Conservation (phyloP, 2,888 invertebrate species). For the Stenichneumon culpator region DNA sequence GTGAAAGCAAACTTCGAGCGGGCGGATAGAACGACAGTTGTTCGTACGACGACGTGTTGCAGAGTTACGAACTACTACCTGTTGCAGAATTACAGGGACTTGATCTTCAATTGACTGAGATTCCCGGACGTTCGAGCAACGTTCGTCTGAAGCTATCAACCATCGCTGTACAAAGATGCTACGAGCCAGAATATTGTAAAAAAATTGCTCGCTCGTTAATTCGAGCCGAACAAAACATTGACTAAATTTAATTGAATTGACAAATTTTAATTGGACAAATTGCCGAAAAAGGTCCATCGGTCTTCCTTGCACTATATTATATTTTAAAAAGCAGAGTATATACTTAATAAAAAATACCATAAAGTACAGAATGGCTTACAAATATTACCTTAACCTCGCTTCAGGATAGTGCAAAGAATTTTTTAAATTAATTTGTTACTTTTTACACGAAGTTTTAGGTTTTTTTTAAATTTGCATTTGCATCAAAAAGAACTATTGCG, state of each 20-base stretch:
- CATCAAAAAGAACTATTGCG: background rate
- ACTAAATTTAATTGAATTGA: background rate
- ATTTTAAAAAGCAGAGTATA: constrained; percentile 38
- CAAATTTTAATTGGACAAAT: background rate
- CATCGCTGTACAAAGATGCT: constrained; percentile 46
- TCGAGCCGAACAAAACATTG: background rate
- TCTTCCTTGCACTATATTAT: constrained; percentile 52
- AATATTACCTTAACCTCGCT: background rate
- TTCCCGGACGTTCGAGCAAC: constrained; percentile 47
- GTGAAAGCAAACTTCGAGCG: constrained; percentile 99
- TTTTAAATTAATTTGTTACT: background rate
- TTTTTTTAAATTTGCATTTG: background rate
- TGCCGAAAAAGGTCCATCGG: constrained; percentile 16
- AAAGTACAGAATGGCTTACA: background rate
- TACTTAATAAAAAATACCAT: constrained; percentile 32
- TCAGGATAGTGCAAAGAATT: background rate
- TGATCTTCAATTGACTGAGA: constrained; percentile 94
- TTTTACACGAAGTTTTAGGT: too few species aligned
- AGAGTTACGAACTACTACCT: constrained; percentile 97
- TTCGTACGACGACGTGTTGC: constrained; percentile 98
- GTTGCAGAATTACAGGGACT: constrained; percentile 96
- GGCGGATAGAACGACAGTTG: constrained; percentile 98
- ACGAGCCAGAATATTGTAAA: constrained; percentile 12
- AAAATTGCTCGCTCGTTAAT: background rate
- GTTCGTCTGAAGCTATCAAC: constrained; percentile 36